phyloP scores from a whole-genome alignment of 2,113 vertebrate genomes.

The Myotis yumanensis region DNA sequence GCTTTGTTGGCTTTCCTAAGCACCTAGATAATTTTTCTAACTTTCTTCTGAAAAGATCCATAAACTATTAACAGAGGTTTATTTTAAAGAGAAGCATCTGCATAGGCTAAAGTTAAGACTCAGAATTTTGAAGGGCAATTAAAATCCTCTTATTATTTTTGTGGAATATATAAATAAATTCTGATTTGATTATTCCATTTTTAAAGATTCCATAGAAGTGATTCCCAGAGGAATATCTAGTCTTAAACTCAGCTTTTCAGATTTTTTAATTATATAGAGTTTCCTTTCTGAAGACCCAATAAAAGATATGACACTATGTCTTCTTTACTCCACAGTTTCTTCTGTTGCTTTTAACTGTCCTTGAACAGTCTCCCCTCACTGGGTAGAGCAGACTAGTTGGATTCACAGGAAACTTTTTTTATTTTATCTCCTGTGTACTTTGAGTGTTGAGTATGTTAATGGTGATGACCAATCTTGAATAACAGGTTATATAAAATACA shows the following conservation, averaged over 20 bases:
- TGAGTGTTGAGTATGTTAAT: neutral
- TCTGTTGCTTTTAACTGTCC: neutral
- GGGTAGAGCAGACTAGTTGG: neutral
- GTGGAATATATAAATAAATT: neutral
- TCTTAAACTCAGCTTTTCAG: neutral
- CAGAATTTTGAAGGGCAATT: neutral
- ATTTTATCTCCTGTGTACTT: neutral
- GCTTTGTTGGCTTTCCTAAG: neutral
- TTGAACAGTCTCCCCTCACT: neutral
- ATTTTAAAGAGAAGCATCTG: slow-evolving; percentile 19
- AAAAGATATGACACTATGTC: neutral
- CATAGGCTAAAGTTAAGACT: neutral
- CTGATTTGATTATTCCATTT: neutral
- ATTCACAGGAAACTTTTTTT: neutral
- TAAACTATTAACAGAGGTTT: neutral
- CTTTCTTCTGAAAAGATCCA: slow-evolving; percentile 24
- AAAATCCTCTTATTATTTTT: neutral
- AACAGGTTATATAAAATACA: neutral
- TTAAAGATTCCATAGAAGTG: slow-evolving; percentile 20
- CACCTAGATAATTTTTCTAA: neutral
- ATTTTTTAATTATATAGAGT: neutral
- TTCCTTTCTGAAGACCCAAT: neutral
- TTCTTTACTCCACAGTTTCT: neutral
- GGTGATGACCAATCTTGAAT: neutral
- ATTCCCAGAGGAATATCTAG: neutral